phyloP scores from a whole-genome alignment of 2,797 vertebrate genomes.

The Acrocephalus scirpaceus region DNA sequence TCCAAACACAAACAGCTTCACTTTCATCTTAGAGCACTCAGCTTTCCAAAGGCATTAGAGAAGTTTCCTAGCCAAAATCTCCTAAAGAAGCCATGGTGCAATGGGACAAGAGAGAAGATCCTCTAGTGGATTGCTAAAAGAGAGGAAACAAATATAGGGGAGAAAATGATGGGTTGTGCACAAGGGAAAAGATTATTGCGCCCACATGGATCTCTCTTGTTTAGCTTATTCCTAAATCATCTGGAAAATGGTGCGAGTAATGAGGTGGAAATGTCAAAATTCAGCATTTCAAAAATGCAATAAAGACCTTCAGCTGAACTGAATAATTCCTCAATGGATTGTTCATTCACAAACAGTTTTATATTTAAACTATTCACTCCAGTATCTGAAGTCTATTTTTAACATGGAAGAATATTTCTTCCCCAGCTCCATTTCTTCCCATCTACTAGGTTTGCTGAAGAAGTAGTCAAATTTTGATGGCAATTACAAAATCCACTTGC shows the following conservation, averaged over 20 bases:
- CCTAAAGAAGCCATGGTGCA: neutral
- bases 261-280: conserved; percentile 12
- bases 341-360: neutral
- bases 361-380: neutral
- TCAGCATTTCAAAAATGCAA: neutral
- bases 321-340: neutral
- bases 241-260: neutral
- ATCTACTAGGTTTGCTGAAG: neutral
- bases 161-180: neutral
- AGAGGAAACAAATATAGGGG: neutral
- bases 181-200: neutral
- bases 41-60: neutral
- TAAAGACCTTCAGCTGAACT: neutral
- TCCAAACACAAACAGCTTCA: neutral
- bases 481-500: neutral
- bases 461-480: neutral
- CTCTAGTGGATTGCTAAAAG: neutral
- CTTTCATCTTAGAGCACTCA: neutral
- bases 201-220: neutral
- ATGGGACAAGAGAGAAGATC: neutral
- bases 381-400: neutral
- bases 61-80: neutral
- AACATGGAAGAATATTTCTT: neutral
- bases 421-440: neutral
- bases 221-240: neutral